Base-by-base conservation (phyloP, 2,888 invertebrate genomes). In the Dryadula phaetusa region DNA sequence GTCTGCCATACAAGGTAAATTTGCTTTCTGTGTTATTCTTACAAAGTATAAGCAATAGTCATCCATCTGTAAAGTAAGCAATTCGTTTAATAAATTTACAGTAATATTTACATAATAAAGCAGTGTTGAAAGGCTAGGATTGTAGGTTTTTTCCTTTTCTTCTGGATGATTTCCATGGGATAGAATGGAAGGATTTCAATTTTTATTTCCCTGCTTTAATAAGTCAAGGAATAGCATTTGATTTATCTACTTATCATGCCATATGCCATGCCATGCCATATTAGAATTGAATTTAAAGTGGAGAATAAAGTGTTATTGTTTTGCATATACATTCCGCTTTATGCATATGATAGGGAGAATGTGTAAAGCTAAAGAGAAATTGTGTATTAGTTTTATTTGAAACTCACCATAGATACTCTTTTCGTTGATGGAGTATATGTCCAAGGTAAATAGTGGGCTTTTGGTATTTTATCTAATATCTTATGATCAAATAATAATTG, bases 381-480 rank as follows among this genome's bases (percentile, higher is more conserved):
- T 4, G n/a, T n/a, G n/a, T n/a, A n/a, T n/a, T n/a, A n/a, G n/a
- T n/a, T 25, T 49, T 34, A n/a, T 56, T 18, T 22, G 22, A 1
- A 16, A 40, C 40, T 56, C 79, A 91, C 90, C 81, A 85, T 68
- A 68, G 82, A 81, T 16, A 75, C 74, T 63, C 81, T 86, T 77
- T 85, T 88, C n/a, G 70, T 77, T 46, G 70, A 75, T 12, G 80
- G 76, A 64, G 83, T 82, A 20, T 77, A 78, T 72, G 93, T 93
- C 94, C 94, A 94, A 0, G 97, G 97, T 58, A 96, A 76, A 82
- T 95, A 96, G 56, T 94, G 93, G n/a, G 93, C 88, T 70, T 94
- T 93, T 0, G 95, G 94, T 69, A 95, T 86, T 80, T 92, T 93
- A 3, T 93, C 93, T 14, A 97, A 81, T 18, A 95, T 80, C 77